These are phyloP conservation scores for Anser cygnoides DNA, from an alignment of 2,113 vertebrate species.

Conservation along the genomic window DNA sequence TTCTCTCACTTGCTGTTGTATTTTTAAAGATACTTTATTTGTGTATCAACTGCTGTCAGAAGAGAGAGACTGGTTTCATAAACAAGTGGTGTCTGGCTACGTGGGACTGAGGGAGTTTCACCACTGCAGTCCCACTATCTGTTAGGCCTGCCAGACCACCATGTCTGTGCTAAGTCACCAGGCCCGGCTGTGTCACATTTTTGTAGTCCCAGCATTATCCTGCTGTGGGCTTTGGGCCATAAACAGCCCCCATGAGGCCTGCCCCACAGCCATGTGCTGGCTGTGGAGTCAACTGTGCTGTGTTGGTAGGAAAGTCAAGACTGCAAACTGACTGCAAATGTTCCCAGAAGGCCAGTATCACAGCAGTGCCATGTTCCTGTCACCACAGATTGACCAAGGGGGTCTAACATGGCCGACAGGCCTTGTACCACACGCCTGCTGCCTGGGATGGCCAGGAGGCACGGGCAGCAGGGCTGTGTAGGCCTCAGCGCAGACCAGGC, in stretches of 20 bases:
- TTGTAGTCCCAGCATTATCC: fast-evolving
- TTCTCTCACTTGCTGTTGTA: not conserved
- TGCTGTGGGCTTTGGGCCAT: fast-evolving
- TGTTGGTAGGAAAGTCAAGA: not conserved
- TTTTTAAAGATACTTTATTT: not conserved
- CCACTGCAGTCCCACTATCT: fast-evolving
- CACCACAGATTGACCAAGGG: not conserved
- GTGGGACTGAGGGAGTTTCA: fast-evolving
- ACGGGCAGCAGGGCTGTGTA: too few relatives aligned
- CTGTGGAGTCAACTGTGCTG: not conserved
- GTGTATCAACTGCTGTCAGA: fast-evolving
- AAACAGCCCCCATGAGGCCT: not conserved
- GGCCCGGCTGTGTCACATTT: not conserved
- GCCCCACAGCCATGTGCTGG: not conserved
- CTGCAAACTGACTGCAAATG: not conserved
- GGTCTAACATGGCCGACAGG: not conserved
- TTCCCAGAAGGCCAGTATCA: not conserved
- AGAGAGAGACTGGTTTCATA: not conserved
- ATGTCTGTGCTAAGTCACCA: fast-evolving
- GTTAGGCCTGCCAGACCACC: fast-evolving
- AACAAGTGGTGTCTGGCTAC: not conserved
- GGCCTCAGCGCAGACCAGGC: not conserved
- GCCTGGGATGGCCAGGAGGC: too few relatives aligned
- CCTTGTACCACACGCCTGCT: not conserved
- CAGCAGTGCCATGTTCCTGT: not conserved